These are phyloP conservation scores for Hypsopygia costalis DNA, from an alignment of 2,888 invertebrate genomes.

Conservation along the genomic window DNA sequence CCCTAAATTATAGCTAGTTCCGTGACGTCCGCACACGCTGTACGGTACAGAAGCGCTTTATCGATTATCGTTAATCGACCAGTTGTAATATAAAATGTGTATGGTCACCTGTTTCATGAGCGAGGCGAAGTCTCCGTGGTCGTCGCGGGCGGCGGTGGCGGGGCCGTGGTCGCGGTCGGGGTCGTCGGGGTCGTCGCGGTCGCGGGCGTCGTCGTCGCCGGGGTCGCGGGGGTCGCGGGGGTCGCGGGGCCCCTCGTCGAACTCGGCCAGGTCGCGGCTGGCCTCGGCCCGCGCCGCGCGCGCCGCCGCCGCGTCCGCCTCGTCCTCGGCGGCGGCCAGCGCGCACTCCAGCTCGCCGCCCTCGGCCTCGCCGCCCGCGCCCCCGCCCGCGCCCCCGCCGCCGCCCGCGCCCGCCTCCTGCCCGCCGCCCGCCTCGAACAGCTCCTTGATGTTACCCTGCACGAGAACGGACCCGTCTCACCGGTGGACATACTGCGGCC, in stretches of 20 bases:
- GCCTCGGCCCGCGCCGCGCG: conserved; percentile 94
- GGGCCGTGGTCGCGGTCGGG: conserved; percentile 79
- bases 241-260: conserved; percentile 94
- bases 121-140: conserved; percentile 40
- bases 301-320: conserved; percentile 95
- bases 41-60: too few relatives aligned
- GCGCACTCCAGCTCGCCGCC: conserved; percentile 86
- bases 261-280: conserved; percentile 94
- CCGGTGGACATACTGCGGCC: too few relatives aligned
- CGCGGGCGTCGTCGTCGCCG: conserved; percentile 65
- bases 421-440: conserved; percentile 89
- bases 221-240: conserved; percentile 47
- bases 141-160: conserved; percentile 15
- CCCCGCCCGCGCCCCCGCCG: conserved; percentile 77
- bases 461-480: too few relatives aligned
- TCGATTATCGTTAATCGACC: too few relatives aligned
- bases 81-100: too few relatives aligned
- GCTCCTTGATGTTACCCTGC: conserved; percentile 93
- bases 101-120: conserved; percentile 50
- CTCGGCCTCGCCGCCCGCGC: conserved; percentile 7
- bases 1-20: too few relatives aligned
- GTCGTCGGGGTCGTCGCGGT: conserved; percentile 97
- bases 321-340: conserved; percentile 96
- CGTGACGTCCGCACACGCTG: too few relatives aligned
- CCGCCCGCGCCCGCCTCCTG: conserved; percentile 62